Conservation (phyloP, 1,140 invertebrate species). For the Bombus huntii region DNA sequence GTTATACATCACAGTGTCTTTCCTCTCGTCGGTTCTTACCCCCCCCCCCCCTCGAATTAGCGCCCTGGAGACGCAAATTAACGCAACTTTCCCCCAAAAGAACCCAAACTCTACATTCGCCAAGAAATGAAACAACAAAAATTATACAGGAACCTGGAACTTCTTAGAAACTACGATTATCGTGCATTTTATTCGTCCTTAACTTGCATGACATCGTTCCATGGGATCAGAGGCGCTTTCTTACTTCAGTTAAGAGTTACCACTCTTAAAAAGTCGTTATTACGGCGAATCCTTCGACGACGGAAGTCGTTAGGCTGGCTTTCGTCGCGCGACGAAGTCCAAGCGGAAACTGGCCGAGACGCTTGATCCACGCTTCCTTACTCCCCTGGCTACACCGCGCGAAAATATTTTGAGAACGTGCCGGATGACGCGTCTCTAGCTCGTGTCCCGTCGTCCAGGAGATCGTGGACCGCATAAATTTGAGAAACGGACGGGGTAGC, state of each 20-base stretch:
- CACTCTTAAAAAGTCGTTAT: slow-evolving; percentile 67
- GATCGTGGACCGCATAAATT: slow-evolving; percentile 53
- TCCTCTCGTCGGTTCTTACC: not conserved
- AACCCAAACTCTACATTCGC: not conserved
- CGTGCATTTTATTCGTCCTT: not conserved
- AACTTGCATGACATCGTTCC: not conserved
- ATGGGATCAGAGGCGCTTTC: not conserved
- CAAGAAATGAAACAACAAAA: not conserved
- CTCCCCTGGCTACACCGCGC: not conserved
- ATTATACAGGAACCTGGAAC: not conserved
- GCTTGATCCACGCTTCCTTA: not conserved
- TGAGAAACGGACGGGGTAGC: slow-evolving; percentile 12
- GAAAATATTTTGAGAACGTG: slow-evolving; percentile 54
- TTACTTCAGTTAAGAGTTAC: slow-evolving; percentile 51
- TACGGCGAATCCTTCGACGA: not conserved
- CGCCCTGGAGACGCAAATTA: not conserved
- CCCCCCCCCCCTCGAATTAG: not conserved
- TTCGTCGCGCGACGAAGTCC: not conserved
- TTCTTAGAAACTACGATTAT: not conserved
- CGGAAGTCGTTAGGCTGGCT: not conserved
- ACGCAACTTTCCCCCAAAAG: not conserved
- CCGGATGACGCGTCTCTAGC: not conserved
- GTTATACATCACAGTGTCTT: not conserved
- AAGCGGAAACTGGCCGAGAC: not conserved
- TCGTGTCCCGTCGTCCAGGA: not conserved